phyloP scores from a whole-genome alignment of 2,797 vertebrate genomes.

The Enteromius fasciolatus region DNA sequence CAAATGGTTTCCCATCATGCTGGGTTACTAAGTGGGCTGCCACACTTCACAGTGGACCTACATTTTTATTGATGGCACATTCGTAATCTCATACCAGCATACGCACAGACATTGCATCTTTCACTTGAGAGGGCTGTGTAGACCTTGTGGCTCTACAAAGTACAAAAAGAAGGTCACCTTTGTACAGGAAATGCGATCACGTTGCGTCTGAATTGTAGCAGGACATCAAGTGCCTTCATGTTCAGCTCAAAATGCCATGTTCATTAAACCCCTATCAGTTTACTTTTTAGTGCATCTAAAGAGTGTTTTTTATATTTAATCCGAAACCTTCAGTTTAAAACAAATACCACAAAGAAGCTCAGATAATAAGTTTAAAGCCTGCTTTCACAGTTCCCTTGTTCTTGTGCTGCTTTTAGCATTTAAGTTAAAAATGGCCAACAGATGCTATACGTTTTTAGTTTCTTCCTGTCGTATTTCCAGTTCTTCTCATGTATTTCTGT shows the following conservation, averaged over 20 bases:
- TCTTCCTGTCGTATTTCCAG: slow-evolving; percentile 3
- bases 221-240: slow-evolving; percentile 24
- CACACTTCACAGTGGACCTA: slow-evolving; percentile 14
- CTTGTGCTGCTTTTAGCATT: neutral
- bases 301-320: neutral
- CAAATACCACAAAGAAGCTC: neutral
- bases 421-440: neutral
- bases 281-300: slow-evolving; percentile 7
- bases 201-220: slow-evolving; percentile 35
- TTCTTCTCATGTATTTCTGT: neutral
- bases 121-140: slow-evolving; percentile 6
- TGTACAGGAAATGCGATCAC: slow-evolving; percentile 41
- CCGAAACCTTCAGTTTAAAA: neutral
- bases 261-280: slow-evolving; percentile 21
- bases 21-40: slow-evolving; percentile 3
- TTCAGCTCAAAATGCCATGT: slow-evolving; percentile 30
- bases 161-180: slow-evolving; percentile 50
- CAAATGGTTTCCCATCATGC: slow-evolving; percentile 5
- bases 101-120: slow-evolving; percentile 9
- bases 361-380: neutral
- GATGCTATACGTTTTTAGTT: neutral
- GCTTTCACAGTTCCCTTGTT: neutral
- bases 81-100: slow-evolving; percentile 47
- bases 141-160: slow-evolving; percentile 10
- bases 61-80: slow-evolving; percentile 31